Evolutionary conservation across 2,113 vertebrate genomes (phyloP), one percentile per base, ranked within the genome.

Genomic region (Eudyptes chrysolophus): DNA sequence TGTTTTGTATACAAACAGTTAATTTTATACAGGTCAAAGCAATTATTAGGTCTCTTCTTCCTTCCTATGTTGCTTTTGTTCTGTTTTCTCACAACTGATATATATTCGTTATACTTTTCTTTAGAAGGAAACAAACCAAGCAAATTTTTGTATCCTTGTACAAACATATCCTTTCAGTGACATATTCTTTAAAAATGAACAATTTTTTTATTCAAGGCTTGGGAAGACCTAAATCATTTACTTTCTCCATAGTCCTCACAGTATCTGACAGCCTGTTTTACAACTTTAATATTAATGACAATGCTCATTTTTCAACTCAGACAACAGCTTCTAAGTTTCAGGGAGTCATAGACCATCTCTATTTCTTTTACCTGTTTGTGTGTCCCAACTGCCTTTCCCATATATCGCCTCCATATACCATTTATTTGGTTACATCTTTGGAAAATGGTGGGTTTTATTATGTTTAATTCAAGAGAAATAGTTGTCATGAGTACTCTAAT

Each of bases 171-270:
- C 21, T 80, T 81, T 74, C 58, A 72, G 42, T 46, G 54, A 68
- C 9, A 34, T 55, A 60, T 19, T 71, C 29, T 94, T 91, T 64
- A 34, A 79, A 96, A 89, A 90, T 29, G 14, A 86, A 32, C 13
- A 48, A 13, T 34, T 70, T 46, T 80, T 87, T 66, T 49, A 62
- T 68, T 90, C 48, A 87, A 65, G 21, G 27, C 24, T 62, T 52
- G 84, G 46, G 61, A 89, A 57, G 83, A 93, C 24, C 54, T 96
- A 92, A 87, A 87, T 93, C 2, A 80, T 95, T 93, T 90, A 72
- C 80, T 94, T 94, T 94, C 64, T 79, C 4, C 16, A 9, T 25
- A 82, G 58, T 58, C 40, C 46, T 87, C 27, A 69, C 40, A 44
- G 57, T 49, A 82, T 62, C 29, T 91, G 80, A 13, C 61, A 84